Evolutionary conservation across 2,797 vertebrate genomes (phyloP).

Genomic region (Labroides dimidiatus): DNA sequence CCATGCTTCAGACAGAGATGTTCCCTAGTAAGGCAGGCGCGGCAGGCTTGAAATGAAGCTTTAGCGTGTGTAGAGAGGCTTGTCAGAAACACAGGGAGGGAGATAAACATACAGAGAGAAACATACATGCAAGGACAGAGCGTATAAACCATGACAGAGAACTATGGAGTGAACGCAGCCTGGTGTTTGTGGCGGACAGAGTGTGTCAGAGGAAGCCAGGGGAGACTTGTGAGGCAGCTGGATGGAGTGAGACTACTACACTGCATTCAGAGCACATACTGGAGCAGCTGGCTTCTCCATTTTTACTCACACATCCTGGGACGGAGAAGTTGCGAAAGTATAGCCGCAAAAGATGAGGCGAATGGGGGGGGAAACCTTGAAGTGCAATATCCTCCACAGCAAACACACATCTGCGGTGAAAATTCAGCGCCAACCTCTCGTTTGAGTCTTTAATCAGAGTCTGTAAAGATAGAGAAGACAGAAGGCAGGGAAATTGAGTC

Average conservation of each 20-base stretch:
- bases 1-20: conserved; percentile 2
- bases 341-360: not conserved
- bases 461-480: conserved; percentile 43
- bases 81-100: conserved; percentile 25
- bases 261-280: conserved; percentile 46
- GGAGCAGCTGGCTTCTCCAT: conserved; percentile 52
- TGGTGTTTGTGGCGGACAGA: conserved; percentile 40
- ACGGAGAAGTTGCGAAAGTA: not conserved
- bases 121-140: conserved; percentile 21
- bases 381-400: conserved; percentile 24
- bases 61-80: conserved; percentile 11
- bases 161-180: conserved; percentile 12
- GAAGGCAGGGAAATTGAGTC: conserved; percentile 25
- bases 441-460: conserved; percentile 1
- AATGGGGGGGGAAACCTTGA: not conserved
- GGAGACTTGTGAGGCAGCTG: conserved; percentile 58
- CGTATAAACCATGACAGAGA: conserved; percentile 25
- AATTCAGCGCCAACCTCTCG: conserved; percentile 30
- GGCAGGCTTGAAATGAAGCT: not conserved
- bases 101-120: conserved; percentile 26
- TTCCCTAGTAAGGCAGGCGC: conserved; percentile 4
- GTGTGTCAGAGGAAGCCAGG: conserved; percentile 56
- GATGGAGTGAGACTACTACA: conserved; percentile 50
- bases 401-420: conserved; percentile 34
- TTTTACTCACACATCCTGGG: not conserved